Evolutionary conservation across 2,888 invertebrate genomes (phyloP), one percentile per base, ranked within the genome.

Genomic region (Phaonia tiefii): DNA sequence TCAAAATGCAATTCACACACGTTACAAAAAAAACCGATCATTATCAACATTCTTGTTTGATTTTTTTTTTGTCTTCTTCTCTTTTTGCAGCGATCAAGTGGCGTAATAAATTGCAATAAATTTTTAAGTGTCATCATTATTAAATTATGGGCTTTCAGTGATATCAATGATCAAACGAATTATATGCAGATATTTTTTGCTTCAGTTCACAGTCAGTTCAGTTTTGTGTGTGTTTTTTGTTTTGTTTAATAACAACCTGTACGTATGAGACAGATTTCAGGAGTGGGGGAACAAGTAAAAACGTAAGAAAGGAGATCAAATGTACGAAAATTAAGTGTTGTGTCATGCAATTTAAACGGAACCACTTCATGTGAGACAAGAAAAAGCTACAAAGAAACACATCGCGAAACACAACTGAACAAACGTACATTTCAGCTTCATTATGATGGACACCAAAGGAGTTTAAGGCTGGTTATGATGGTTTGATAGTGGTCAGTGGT

Each of bases 341-440:
- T 83, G 83, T 83, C 83, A 83, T 82, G 76, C 82, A 83, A 79
- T 82, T 84, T 82, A 83, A 84, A 80, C 79, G 80, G 82, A 83
- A 84, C 80, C 81, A 84, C 81, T 81, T 80, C 73, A 75, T 71
- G 51, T 60, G 71, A 77, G 67, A 67, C 37, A 51, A 71, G 20
- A 71, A 74, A n/a, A 71, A n/a, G 51, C 15, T 13, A n/a, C 15
- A 71, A 31, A 63, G 26, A 71, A 60, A 71, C 56, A 46, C 37
- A 77, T 49, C 56, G 44, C 20, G 58, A 1, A 17, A 63, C 42
- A 63, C 22, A 1, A n/a, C n/a, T 17, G 15, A 56, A 75, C 72
- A 51, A 65, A 51, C 42, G 63, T 42, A 60, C 10, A 60, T 31
- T 31, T 31, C 31, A 17, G 39, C 60, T 63, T 63, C 22, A 63